phyloP scores from a whole-genome alignment of 2,113 vertebrate species.

The Aplodontia rufa region DNA sequence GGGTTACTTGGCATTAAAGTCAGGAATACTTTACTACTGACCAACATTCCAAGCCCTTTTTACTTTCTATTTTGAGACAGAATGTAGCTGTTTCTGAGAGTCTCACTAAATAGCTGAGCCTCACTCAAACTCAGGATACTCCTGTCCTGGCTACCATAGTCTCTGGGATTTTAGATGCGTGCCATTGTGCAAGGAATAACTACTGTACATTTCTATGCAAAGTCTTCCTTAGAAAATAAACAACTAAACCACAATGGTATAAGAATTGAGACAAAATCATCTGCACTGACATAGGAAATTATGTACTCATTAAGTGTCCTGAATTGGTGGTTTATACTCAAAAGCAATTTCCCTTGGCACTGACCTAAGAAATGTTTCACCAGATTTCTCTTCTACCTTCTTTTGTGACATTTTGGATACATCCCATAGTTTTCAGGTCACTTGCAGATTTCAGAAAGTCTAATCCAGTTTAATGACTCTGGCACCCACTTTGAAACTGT shows the following conservation, averaged over 20 bases:
- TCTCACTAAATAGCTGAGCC: too few species aligned
- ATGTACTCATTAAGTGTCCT: neutral
- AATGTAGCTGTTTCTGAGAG: too few species aligned
- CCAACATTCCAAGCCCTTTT: too few species aligned
- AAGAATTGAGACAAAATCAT: neutral
- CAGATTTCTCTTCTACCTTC: neutral
- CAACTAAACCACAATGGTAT: neutral
- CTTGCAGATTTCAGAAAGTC: neutral
- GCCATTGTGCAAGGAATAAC: neutral
- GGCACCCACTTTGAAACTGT: neutral
- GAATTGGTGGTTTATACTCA: neutral
- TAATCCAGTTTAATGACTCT: neutral
- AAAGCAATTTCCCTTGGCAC: neutral
- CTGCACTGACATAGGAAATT: neutral
- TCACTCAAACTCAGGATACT: too few species aligned
- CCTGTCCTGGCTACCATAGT: too few species aligned
- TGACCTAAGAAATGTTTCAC: neutral
- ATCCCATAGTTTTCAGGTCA: neutral
- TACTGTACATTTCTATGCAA: neutral
- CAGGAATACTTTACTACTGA: too few species aligned
- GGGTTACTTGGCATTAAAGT: too few species aligned
- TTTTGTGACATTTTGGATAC: neutral
- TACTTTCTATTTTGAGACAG: too few species aligned
- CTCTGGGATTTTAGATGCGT: too few species aligned
- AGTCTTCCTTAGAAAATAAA: neutral